Conservation (phyloP, 37 sponge, comb jelly and placozoan species). For the Beroe forskalii region DNA sequence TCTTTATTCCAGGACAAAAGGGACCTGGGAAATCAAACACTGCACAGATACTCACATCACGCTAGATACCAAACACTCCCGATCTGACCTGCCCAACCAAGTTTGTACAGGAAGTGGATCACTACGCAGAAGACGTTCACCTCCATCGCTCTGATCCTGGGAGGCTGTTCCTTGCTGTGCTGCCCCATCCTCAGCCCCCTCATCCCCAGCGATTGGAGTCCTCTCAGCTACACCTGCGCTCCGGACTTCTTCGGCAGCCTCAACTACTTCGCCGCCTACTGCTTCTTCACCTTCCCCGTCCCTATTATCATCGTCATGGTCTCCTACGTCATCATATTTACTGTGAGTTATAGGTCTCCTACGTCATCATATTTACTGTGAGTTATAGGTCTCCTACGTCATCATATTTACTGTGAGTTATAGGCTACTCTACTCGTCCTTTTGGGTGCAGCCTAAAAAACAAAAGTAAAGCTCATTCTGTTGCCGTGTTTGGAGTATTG, state of each 20-base stretch:
- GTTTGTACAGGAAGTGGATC: slow-evolving; percentile 7
- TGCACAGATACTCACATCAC: too few relatives aligned
- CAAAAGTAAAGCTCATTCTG: too few relatives aligned
- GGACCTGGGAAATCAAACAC: too few relatives aligned
- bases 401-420: not conserved
- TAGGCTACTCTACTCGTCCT: not conserved
- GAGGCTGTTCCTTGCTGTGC: not conserved
- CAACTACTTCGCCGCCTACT: slow-evolving; percentile 20
- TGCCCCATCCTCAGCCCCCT: not conserved
- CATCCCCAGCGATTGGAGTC: not conserved
- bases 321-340: not conserved
- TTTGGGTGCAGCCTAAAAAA: too few relatives aligned
- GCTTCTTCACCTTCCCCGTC: slow-evolving; percentile 32
- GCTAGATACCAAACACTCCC: too few relatives aligned
- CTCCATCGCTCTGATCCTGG: not conserved
- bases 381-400: not conserved
- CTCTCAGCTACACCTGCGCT: not conserved
- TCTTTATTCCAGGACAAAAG: too few relatives aligned
- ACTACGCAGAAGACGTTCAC: not conserved
- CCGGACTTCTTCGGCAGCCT: slow-evolving; percentile 19
- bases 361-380: not conserved
- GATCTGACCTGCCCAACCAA: not conserved
- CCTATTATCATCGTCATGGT: slow-evolving; percentile 9
- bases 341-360: not conserved
- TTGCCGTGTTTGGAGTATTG: too few relatives aligned